Percentiles rank a stretch among this genome's conserved stretches.
phyloP scores from a whole-genome alignment of 35 echinoderm and acorn worm species.

The Ophioderma brevispina region DNA sequence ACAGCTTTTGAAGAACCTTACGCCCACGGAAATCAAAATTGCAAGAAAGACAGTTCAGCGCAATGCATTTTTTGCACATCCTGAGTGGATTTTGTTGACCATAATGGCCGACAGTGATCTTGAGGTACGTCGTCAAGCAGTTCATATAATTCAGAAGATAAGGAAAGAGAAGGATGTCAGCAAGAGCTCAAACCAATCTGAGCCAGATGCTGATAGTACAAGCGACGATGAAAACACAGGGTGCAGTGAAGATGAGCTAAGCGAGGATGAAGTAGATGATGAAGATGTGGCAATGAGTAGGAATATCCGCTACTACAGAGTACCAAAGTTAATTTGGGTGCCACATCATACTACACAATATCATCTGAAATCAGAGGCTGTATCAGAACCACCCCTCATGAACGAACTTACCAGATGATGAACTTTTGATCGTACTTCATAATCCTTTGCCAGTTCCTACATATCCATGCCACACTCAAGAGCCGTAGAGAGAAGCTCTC shows the following conservation, averaged over 20 bases:
- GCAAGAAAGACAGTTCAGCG: background rate
- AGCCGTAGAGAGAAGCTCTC: background rate
- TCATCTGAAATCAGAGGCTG: background rate
- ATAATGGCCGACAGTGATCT: background rate
- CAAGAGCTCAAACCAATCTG: background rate
- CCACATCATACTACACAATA: background rate
- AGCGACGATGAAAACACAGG: background rate
- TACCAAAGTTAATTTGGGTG: background rate
- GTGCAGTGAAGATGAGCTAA: background rate
- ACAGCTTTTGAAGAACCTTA: background rate
- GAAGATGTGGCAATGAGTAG: background rate
- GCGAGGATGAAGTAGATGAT: background rate
- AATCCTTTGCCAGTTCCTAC: background rate
- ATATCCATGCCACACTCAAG: background rate
- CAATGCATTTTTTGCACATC: background rate
- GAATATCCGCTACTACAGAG: background rate
- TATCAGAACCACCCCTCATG: background rate
- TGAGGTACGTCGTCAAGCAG: background rate
- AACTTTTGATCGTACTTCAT: background rate
- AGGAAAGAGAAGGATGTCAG: background rate
- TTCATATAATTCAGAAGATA: background rate
- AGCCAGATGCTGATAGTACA: background rate
- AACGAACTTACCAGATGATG: background rate
- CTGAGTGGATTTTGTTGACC: background rate
- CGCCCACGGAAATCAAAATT: background rate